Conservation (phyloP, 2,797 vertebrate genomes). For the Micrastur ruficollis region DNA sequence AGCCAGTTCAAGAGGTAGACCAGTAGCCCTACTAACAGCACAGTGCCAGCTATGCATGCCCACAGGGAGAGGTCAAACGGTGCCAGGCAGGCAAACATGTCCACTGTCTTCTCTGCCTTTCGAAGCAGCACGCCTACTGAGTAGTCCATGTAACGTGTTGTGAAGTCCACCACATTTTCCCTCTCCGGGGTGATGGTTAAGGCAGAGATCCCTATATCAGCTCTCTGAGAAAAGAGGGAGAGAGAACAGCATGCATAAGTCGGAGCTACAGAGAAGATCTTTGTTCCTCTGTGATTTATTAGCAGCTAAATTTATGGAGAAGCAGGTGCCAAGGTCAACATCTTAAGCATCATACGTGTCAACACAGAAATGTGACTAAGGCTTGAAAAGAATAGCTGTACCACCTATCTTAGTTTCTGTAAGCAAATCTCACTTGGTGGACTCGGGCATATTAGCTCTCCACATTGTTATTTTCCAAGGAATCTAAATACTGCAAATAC, state of each 20-base stretch:
- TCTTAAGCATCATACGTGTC: not conserved
- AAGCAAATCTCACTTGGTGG: not conserved
- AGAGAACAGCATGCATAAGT: not conserved
- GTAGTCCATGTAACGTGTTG: conserved; percentile 98
- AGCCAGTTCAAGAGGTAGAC: conserved; percentile 98
- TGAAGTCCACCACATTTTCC: conserved; percentile 97
- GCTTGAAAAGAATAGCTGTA: not conserved
- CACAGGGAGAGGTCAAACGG: conserved; percentile 96
- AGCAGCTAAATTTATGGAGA: not conserved
- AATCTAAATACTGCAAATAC: conserved; percentile 9
- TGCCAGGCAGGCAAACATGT: conserved; percentile 97
- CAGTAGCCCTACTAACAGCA: conserved; percentile 91
- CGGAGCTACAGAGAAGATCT: not conserved
- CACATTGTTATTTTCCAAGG: not conserved
- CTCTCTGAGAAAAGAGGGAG: conserved; percentile 79
- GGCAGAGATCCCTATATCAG: conserved; percentile 95
- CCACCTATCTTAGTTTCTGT: not conserved
- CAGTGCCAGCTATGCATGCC: conserved; percentile 97
- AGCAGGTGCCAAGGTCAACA: not conserved
- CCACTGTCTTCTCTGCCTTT: conserved; percentile 94
- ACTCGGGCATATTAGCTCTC: not conserved
- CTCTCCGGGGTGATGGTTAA: conserved; percentile 97
- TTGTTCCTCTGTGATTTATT: not conserved
- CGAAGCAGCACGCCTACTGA: conserved; percentile 94
- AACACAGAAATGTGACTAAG: not conserved